Base-by-base conservation (phyloP, 2,888 invertebrate species). In the Scaptomyza flava region DNA sequence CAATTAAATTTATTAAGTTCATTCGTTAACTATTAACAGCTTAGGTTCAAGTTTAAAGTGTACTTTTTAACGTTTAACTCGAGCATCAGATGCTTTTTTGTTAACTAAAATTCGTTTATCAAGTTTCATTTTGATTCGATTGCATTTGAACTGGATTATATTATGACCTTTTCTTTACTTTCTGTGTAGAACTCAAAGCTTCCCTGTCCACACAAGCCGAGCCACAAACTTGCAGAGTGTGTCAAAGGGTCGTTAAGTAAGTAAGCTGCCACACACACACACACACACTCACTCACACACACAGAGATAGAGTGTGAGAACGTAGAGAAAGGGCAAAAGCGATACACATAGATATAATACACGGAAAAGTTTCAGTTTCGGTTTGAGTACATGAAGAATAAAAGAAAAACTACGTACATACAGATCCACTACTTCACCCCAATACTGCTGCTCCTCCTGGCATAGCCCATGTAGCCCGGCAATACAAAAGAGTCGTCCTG, bases 221-320 rank as follows among this genome's bases (percentile, higher is more conserved):
- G n/a, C 34, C 48, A 9, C 34, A 59, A 63, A 48, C 47, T 50
- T 14, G 57, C 46, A 50, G 63, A 89, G 81, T 81, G 72, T 81
- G 73, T 76, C 85, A 84, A 81, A 81, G 82, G 87, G 73, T 87
- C 85, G 86, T 71, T 87, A 85, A 81, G 69, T 83, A 76, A 84
- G 76, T 72, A 68, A 76, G 71, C 76, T 77, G 80, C 66, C 61
- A 66, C 43, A 60, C 72, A 78, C 45, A 63, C 20, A 43, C 47
- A 50, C 46, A 47, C 33, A 31, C 23, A 58, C 48, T 53, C 43
- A 48, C 52, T 63, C 33, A 34, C 23, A 57, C 48, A 57, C 43
- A 45, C 52, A 64, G 23, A 23, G 2, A 23, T 17, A 17, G 17
- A 17, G 17, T 17, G 23, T 23, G 23, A 46, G n/a, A 17, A 17